phyloP scores from a whole-genome alignment of 2,888 invertebrate genomes.

The Drosophila pseudotalamancana region DNA sequence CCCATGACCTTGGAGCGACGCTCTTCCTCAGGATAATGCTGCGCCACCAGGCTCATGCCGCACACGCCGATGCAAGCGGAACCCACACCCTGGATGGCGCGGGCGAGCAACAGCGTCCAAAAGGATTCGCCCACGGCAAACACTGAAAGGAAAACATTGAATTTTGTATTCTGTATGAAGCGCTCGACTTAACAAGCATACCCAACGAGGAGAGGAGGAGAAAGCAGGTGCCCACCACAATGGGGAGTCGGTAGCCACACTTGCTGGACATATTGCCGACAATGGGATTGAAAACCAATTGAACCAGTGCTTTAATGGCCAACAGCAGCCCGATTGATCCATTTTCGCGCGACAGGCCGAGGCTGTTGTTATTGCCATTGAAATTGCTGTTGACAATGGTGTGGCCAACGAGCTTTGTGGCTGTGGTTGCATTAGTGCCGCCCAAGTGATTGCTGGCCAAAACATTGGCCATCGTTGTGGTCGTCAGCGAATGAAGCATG shows the following conservation, averaged over 20 bases:
- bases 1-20: constrained; percentile 90
- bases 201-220: constrained; percentile 88
- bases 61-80: constrained; percentile 92
- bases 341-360: constrained; percentile 87
- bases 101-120: constrained; percentile 88
- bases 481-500: constrained; percentile 60
- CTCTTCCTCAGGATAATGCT: constrained; percentile 84
- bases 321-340: constrained; percentile 88
- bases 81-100: constrained; percentile 91
- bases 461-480: constrained; percentile 36
- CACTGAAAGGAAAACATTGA: constrained; percentile 85
- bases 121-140: constrained; percentile 91
- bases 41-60: constrained; percentile 92
- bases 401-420: constrained; percentile 33
- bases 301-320: constrained; percentile 92
- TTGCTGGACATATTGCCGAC: constrained; percentile 89
- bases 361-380: constrained; percentile 48
- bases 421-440: constrained; percentile 45
- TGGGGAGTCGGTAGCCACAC: constrained; percentile 88
- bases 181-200: constrained; percentile 84
- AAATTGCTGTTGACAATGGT: constrained; percentile 40
- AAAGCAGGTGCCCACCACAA: constrained; percentile 89
- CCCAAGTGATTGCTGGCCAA: constrained; percentile 40
- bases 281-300: constrained; percentile 90
- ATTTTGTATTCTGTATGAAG: constrained; percentile 2